Percentiles rank a stretch among this genome's conserved stretches.
Evolutionary conservation across 2,797 vertebrate genomes (phyloP).

Genomic region (Galaxias olidus): DNA sequence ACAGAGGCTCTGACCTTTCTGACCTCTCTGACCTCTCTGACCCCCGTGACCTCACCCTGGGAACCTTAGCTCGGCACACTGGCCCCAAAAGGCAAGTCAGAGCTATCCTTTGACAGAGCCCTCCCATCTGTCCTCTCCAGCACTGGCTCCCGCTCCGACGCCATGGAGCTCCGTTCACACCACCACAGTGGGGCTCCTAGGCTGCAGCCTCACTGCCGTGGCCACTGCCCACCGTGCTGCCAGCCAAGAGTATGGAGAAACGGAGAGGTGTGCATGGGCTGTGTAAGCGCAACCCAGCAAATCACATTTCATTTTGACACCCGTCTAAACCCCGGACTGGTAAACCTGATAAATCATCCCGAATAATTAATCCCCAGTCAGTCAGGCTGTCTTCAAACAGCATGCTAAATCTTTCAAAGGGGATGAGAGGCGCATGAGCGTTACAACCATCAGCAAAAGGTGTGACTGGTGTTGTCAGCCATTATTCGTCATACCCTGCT

Average conservation of each 20-base stretch:
- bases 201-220: background rate
- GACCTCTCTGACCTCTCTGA: conserved; percentile 82
- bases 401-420: conserved; percentile 74
- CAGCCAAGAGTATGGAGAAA: conserved; percentile 17
- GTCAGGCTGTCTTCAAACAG: conserved; percentile 72
- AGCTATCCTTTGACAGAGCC: conserved; percentile 76
- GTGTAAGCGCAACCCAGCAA: conserved; percentile 48
- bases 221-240: conserved; percentile 26
- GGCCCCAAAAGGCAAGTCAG: conserved; percentile 79
- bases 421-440: conserved; percentile 64
- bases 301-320: conserved; percentile 72
- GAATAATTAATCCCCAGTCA: conserved; percentile 83
- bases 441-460: conserved; percentile 76
- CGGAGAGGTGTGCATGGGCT: conserved; percentile 35
- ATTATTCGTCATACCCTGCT: conserved; percentile 77
- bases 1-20: conserved; percentile 67
- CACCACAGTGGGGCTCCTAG: background rate
- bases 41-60: conserved; percentile 79
- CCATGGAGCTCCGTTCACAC: background rate
- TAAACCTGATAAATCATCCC: conserved; percentile 76
- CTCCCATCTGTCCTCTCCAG: conserved; percentile 75
- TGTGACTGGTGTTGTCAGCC: conserved; percentile 79
- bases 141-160: conserved; percentile 27
- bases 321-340: conserved; percentile 70
- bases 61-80: conserved; percentile 65